Evolutionary conservation across 2,888 invertebrate genomes (phyloP), one percentile per base, ranked within the genome.

Genomic region (Apamea sordens): DNA sequence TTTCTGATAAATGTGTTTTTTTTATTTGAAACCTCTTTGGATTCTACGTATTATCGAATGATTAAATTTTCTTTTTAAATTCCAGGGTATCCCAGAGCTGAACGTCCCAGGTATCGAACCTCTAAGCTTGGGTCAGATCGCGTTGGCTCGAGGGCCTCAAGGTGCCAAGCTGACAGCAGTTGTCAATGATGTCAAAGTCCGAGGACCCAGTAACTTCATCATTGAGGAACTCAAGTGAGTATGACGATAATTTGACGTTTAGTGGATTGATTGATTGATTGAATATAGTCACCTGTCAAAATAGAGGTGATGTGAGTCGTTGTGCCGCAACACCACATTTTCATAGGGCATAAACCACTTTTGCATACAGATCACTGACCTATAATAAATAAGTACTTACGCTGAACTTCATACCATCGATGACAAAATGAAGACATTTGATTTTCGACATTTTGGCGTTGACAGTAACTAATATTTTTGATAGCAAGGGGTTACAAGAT

Each of bases 61-160:
- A 70, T 15, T 36, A 15, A 2, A 1, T 24, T 64, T 18, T 11
- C 1, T 67, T 21, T 67, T 56, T 5, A 13, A 65, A 53, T 95
- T 96, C 65, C 96, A 97, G 97, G 97, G 98, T 69, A 98, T 98
- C 77, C 97, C 98, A 0, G 98, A 98, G 92, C 93, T 98, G 73
- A 97, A 97, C n/a, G 98, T 98, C 8, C 98, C 98, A 0, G 95
- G 97, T 0, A 96, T 98, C 50, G 98, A 98, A 88, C 98, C 98
- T 0, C 93, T 98, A 44, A 94, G 95, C 68, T 93, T 98, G 74
- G 97, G 97, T 1, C 97, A 98, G 91, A 97, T 98, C 28, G 97
- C 97, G 11, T 93, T 98, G 77, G 96, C 97, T 0, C 95, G 97
- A 7, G 98, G 98, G 3, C 97, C 97, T 0, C 95, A 96, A 69